phyloP scores from a whole-genome alignment of 2,113 vertebrate species.

The Paedocypris sp. region DNA sequence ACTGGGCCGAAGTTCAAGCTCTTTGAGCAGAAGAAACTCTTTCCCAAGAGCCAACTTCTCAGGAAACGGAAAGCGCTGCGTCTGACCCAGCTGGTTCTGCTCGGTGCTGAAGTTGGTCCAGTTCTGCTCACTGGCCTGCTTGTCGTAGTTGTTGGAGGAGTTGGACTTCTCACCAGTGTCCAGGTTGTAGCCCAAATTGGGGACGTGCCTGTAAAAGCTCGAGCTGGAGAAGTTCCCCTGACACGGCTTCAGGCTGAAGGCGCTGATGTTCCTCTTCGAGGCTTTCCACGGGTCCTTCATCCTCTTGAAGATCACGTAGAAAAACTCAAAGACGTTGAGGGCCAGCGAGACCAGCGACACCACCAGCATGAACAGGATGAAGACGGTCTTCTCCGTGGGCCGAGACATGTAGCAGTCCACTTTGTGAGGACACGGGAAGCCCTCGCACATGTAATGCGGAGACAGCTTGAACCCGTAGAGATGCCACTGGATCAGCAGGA shows the following conservation, averaged over 20 bases:
- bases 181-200: conserved; percentile 76
- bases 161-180: conserved; percentile 71
- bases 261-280: conserved; percentile 53
- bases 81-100: conserved; percentile 74
- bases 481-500: conserved; percentile 78
- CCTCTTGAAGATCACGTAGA: conserved; percentile 74
- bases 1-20: conserved; percentile 68
- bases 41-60: conserved; percentile 66
- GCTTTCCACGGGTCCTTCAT: conserved; percentile 72
- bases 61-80: conserved; percentile 65
- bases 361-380: conserved; percentile 81
- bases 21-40: conserved; percentile 68
- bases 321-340: conserved; percentile 75
- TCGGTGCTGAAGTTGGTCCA: conserved; percentile 83
- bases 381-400: conserved; percentile 81
- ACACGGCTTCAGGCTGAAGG: conserved; percentile 52
- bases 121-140: conserved; percentile 80
- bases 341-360: conserved; percentile 74
- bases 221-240: conserved; percentile 69
- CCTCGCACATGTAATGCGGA: conserved; percentile 70
- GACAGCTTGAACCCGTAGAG: conserved; percentile 75
- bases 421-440: conserved; percentile 71
- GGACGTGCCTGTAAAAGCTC: conserved; percentile 73
- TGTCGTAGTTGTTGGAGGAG: conserved; percentile 79
- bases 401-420: conserved; percentile 84